Percentiles rank a stretch among this genome's conserved stretches.
Conservation (phyloP, 2,113 vertebrate species). For the Osmerus eperlanus region DNA sequence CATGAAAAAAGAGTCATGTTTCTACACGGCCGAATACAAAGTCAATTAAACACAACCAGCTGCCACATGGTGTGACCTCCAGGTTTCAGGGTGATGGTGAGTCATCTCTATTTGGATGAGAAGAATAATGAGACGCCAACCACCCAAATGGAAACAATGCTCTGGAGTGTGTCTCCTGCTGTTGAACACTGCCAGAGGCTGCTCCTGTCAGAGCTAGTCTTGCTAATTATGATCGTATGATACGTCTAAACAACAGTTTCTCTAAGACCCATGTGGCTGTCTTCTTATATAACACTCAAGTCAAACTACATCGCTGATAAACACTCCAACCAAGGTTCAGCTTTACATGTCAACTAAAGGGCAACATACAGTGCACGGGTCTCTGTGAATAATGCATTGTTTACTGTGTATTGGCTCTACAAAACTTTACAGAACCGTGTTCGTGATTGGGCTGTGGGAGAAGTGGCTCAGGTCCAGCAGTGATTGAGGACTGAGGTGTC, state of each 20-base stretch:
- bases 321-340: not conserved
- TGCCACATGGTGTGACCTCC: not conserved
- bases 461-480: not conserved
- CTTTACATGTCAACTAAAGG: not conserved
- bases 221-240: constrained; percentile 63
- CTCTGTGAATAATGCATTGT: not conserved
- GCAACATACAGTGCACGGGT: not conserved
- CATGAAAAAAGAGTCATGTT: no score
- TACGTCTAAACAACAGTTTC: constrained; percentile 45
- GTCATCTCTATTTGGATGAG: constrained; percentile 47
- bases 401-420: no score
- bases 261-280: constrained; percentile 48
- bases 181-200: constrained; percentile 40
- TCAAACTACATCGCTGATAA: not conserved
- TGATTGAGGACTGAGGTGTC: not conserved
- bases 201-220: constrained; percentile 56
- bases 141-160: constrained; percentile 31
- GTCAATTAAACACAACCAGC: no score
- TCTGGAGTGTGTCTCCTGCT: constrained; percentile 30
- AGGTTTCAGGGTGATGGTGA: constrained; percentile 15
- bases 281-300: constrained; percentile 5
- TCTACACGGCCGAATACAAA: no score
- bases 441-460: not conserved
- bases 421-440: no score
- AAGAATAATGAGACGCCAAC: constrained; percentile 57